Conservation (phyloP, 64 coral and sea anemone genomes). For the Cladopsammia gracilis region DNA sequence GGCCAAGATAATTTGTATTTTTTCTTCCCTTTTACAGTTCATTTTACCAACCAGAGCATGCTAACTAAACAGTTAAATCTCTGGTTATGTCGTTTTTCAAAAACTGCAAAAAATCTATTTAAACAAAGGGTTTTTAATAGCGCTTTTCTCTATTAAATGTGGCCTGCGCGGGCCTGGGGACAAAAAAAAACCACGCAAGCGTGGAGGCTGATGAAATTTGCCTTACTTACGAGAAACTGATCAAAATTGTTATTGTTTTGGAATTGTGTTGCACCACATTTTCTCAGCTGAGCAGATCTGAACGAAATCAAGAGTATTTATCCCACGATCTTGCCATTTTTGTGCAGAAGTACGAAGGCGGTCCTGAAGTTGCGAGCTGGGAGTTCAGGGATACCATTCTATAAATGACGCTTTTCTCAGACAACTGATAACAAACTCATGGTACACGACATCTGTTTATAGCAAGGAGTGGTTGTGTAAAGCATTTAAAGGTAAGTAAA, state of each 20-base stretch:
- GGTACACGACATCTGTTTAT: not conserved
- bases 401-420: not conserved
- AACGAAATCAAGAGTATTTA: not conserved
- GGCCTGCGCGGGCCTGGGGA: not conserved
- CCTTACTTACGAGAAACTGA: not conserved
- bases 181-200: conserved; percentile 31
- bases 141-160: no score
- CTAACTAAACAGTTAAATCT: no score
- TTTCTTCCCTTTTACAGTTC: no score
- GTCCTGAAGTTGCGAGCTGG: no score
- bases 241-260: not conserved
- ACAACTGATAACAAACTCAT: no score
- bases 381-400: not conserved
- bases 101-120: not conserved
- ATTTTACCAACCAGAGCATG: no score
- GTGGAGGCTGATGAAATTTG: conserved; percentile 18
- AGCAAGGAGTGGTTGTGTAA: conserved; percentile 2
- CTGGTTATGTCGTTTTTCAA: not conserved
- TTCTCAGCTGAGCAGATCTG: not conserved
- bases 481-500: not conserved
- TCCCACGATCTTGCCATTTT: not conserved
- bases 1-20: no score
- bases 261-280: conserved; percentile 12
- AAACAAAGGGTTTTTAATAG: no score
- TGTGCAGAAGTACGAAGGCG: not conserved